Base-by-base conservation (phyloP, 2,113 vertebrate species). In the Pseudorasbora parva region DNA sequence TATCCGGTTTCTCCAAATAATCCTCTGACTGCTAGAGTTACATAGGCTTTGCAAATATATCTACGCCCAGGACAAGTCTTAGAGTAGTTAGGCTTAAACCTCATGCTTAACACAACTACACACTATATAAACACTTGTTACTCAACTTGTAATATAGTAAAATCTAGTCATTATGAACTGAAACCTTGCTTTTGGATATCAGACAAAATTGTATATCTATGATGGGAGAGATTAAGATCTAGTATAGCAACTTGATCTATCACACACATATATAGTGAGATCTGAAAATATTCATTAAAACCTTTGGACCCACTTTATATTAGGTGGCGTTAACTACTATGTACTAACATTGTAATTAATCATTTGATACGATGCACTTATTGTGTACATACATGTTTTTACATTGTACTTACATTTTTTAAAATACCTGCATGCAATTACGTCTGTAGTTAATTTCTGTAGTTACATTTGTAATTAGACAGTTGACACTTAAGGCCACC, bases 11-110 rank as follows among this genome's bases (percentile, higher is more conserved):
- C 82, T 47, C 59, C 23, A 64, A 59, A 68, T 76, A 82, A 85
- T 85, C 84, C 72, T 85, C 76, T 62, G 74, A 76, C 69, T 69
- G 30, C 64, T 88, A n/a, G 60, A 82, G 85, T 88, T 88, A 85
- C 88, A 11, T 66, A 62, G 57, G 57, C 75, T 89, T 88, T 82
- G 83, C 62, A 78, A 76, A 71, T 78, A 60, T 47, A 72, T 85
- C 66, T 72, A 80, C 68, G 64, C 30, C 14, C 25, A 77, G 69
- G 47, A 57, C 33, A 21, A 75, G 64, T 78, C 54, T 54, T 21
- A 60, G 27, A 62, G 60, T 78, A 82, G 80, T 60, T 27, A 12
- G 71, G 12, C 37, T 43, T 43, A 41, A 21, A 30, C 54, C 12
- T 60, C 30, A 84, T 30, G 49, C 79, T 69, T 37, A 41, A 57